A percentile compares a stretch with the other conserved stretches of the same genome.
Conservation (phyloP, 2,888 invertebrate genomes). For the Pollenia amentaria region DNA sequence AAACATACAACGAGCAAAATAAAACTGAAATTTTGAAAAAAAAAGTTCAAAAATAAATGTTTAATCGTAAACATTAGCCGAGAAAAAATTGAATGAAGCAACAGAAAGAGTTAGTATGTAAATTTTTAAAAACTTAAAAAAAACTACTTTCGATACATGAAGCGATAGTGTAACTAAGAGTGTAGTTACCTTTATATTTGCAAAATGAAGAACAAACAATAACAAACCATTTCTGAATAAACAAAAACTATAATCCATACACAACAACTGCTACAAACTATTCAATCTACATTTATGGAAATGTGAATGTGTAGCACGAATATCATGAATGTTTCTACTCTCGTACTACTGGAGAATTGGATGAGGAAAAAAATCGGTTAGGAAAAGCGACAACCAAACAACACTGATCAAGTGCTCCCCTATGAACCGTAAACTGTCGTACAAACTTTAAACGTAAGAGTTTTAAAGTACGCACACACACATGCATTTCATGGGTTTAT, state of each 20-base stretch:
- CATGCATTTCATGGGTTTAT: not conserved
- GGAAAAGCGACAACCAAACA: slow-evolving; percentile 36
- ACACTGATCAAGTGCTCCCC: slow-evolving; percentile 72
- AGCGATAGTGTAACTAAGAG: slow-evolving; percentile 36
- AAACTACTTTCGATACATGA: slow-evolving; percentile 13
- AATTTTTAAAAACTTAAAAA: slow-evolving; percentile 13
- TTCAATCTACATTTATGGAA: slow-evolving; percentile 57
- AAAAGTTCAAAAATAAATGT: slow-evolving; percentile 52
- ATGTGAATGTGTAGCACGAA: slow-evolving; percentile 12
- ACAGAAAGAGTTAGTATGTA: slow-evolving; percentile 4
- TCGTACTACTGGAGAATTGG: not conserved
- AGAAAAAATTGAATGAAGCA: not conserved
- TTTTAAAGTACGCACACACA: slow-evolving; percentile 7
- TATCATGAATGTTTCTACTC: slow-evolving; percentile 19
- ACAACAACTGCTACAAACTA: slow-evolving; percentile 21
- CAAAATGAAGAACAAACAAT: slow-evolving; percentile 27
- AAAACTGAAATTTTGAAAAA: not conserved
- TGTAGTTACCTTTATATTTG: slow-evolving; percentile 32
- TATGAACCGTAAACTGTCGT: slow-evolving; percentile 67
- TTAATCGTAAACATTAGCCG: slow-evolving; percentile 55
- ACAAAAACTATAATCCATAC: slow-evolving; percentile 51
- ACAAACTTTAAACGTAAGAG: slow-evolving; percentile 49
- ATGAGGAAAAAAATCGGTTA: not conserved
- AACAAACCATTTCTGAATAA: slow-evolving; percentile 47
- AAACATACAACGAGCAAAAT: slow-evolving; percentile 2